phyloP scores from a whole-genome alignment of 2,113 vertebrate genomes.

The Pedionomus torquatus region DNA sequence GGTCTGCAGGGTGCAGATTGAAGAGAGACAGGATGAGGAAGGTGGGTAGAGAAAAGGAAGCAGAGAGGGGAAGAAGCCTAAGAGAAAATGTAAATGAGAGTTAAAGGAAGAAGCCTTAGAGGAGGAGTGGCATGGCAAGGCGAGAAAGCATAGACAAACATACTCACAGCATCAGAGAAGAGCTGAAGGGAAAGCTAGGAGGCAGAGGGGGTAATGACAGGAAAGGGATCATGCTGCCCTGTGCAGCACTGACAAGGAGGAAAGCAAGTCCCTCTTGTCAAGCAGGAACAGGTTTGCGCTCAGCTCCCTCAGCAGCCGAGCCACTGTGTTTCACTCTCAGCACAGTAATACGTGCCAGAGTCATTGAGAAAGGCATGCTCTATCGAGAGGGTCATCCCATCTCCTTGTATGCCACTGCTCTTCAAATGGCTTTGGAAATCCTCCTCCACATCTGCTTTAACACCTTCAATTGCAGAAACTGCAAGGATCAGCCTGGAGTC shows the following conservation, averaged over 20 bases:
- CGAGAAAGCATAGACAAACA: no score
- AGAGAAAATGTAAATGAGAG: no score
- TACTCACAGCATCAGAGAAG: no score
- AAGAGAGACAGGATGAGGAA: no score
- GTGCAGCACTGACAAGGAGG: background rate
- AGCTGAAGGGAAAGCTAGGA: no score
- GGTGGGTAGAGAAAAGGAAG: no score
- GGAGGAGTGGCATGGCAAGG: no score
- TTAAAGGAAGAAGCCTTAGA: no score
- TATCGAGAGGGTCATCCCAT: background rate
- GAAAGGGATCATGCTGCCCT: background rate
- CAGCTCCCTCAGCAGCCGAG: no score
- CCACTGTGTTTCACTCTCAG: background rate
- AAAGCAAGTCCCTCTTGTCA: background rate
- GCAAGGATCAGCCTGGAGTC: background rate
- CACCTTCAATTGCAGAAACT: background rate
- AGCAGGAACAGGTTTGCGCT: no score
- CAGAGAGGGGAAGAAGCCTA: no score
- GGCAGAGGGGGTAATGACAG: background rate
- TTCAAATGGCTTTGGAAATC: background rate
- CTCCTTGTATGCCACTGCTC: background rate
- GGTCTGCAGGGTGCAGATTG: no score
- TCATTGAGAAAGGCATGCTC: background rate
- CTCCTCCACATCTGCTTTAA: background rate
- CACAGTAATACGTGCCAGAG: background rate